Evolutionary conservation across 2,888 invertebrate species (phyloP).

Genomic region (Noctua janthe): DNA sequence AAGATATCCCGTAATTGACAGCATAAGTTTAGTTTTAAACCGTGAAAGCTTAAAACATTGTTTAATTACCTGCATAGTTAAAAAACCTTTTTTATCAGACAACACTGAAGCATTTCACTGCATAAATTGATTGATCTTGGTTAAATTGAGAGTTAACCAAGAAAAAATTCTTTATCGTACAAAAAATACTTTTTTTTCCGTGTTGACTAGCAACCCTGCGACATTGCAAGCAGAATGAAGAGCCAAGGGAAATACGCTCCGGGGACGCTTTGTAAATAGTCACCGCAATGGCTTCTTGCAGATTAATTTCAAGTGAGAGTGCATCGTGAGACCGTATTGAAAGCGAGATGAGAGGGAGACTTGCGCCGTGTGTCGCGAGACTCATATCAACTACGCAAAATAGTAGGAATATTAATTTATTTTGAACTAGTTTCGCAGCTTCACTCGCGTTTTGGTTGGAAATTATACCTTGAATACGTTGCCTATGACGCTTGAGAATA

Average conservation of each 20-base stretch:
- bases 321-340: constrained; percentile 75
- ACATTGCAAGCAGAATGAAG: constrained; percentile 80
- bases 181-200: not conserved
- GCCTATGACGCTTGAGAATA: not conserved
- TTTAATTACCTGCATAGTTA: too few relatives aligned
- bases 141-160: not conserved
- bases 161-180: not conserved
- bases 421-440: not conserved
- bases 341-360: constrained; percentile 54
- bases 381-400: constrained; percentile 28
- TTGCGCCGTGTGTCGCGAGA: constrained; percentile 24
- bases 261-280: constrained; percentile 86
- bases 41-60: too few relatives aligned
- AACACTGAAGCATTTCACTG: not conserved
- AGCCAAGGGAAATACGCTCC: constrained; percentile 78
- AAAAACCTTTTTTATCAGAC: not conserved
- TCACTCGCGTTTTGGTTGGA: not conserved
- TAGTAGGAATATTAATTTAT: constrained; percentile 38
- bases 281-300: constrained; percentile 86
- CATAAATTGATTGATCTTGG: too few relatives aligned
- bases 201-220: constrained; percentile 73
- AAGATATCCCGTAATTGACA: too few relatives aligned
- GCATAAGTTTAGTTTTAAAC: too few relatives aligned
- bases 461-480: not conserved
- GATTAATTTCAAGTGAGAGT: constrained; percentile 88